Percentiles rank a stretch among this genome's conserved stretches.
These are phyloP conservation scores for Hemistola chrysoprasaria DNA, from an alignment of 2,888 invertebrate genomes.

Conservation along the genomic window DNA sequence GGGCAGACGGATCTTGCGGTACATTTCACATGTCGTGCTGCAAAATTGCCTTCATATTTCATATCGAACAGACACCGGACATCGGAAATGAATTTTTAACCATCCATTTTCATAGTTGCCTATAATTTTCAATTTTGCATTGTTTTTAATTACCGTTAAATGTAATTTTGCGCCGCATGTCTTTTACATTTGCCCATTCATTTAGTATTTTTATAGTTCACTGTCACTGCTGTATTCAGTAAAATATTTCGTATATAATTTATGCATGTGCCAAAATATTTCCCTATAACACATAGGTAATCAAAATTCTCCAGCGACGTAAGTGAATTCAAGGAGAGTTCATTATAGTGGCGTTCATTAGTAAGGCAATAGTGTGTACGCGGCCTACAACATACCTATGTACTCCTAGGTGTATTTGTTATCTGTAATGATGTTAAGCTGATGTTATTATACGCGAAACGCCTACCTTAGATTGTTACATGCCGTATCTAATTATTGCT, in stretches of 20 bases:
- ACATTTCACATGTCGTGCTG: background rate
- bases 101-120: too few relatives aligned
- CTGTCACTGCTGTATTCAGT: too few relatives aligned
- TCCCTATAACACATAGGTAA: background rate
- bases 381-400: constrained; percentile 38
- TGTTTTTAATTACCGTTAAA: too few relatives aligned
- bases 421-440: constrained; percentile 45
- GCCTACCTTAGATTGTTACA: constrained; percentile 21
- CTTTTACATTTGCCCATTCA: too few relatives aligned
- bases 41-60: constrained; percentile 3
- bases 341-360: constrained; percentile 33
- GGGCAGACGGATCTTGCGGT: background rate
- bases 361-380: constrained; percentile 49
- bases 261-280: too few relatives aligned
- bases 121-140: too few relatives aligned
- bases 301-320: background rate
- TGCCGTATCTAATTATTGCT: background rate
- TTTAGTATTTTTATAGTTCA: too few relatives aligned
- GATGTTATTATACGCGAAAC: constrained; percentile 36
- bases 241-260: too few relatives aligned
- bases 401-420: background rate
- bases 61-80: background rate
- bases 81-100: too few relatives aligned
- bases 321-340: constrained; percentile 15
- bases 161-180: too few relatives aligned